Percentiles rank a stretch among this genome's conserved stretches.
These are phyloP conservation scores for Rutpela maculata DNA, from an alignment of 2,888 invertebrate genomes.

Conservation along the genomic window DNA sequence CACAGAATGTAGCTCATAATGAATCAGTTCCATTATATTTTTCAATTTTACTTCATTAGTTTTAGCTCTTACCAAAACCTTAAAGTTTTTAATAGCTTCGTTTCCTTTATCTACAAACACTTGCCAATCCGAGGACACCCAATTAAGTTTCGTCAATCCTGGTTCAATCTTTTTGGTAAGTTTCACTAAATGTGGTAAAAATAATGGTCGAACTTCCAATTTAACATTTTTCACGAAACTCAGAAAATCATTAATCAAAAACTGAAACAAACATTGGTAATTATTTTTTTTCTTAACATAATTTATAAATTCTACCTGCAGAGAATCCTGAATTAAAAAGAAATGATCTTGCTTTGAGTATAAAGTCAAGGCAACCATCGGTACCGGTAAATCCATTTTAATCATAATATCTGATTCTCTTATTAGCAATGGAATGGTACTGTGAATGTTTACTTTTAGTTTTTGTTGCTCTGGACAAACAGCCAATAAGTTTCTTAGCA, in stretches of 20 bases:
- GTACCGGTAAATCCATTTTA: constrained; percentile 88
- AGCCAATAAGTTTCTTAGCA: constrained; percentile 79
- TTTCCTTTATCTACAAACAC: constrained; percentile 86
- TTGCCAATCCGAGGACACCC: constrained; percentile 91
- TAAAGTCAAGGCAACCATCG: constrained; percentile 87
- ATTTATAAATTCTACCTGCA: constrained; percentile 77
- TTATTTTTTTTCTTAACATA: neutral
- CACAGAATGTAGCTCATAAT: no score
- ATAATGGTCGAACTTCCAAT: constrained; percentile 91
- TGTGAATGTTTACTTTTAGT: constrained; percentile 86
- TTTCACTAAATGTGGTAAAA: constrained; percentile 90
- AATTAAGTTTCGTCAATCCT: constrained; percentile 86
- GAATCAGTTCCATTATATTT: no score
- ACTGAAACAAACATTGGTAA: constrained; percentile 73
- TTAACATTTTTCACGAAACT: constrained; percentile 85
- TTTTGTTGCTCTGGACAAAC: constrained; percentile 80
- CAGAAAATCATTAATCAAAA: constrained; percentile 86
- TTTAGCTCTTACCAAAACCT: constrained; percentile 76
- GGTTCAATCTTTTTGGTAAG: constrained; percentile 89
- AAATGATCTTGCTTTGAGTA: constrained; percentile 88
- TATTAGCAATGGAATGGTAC: constrained; percentile 84
- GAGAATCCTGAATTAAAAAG: constrained; percentile 83
- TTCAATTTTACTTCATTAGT: no score
- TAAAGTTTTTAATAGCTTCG: constrained; percentile 87
- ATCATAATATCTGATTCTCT: constrained; percentile 90